These are phyloP conservation scores for Drosophila pseudoobscura DNA, from an alignment of 1,140 invertebrate genomes.

Conservation along the genomic window DNA sequence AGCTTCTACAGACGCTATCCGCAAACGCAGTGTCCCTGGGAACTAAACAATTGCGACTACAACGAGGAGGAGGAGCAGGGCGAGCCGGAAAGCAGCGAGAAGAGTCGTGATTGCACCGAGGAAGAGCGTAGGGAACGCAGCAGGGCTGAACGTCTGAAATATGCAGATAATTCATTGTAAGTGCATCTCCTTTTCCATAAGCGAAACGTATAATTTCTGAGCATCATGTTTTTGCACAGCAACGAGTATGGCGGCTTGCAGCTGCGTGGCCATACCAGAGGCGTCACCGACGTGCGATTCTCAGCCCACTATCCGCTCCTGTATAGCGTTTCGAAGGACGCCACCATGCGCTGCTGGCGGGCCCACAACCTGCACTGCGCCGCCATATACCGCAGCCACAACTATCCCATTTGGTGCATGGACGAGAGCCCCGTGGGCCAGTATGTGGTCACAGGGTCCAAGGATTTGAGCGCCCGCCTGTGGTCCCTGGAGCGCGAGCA, in stretches of 20 bases:
- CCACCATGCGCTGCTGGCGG: slow-evolving; percentile 89
- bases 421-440: slow-evolving; percentile 89
- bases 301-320: slow-evolving; percentile 85
- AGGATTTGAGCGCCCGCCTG: slow-evolving; percentile 92
- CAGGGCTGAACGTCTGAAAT: slow-evolving; percentile 58
- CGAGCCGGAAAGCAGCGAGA: slow-evolving; percentile 14
- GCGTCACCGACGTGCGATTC: slow-evolving; percentile 89
- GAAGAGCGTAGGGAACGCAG: slow-evolving; percentile 41
- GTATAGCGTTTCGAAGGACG: slow-evolving; percentile 91
- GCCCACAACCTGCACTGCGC: slow-evolving; percentile 88
- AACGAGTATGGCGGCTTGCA: slow-evolving; percentile 85
- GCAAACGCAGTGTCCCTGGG: slow-evolving; percentile 70
- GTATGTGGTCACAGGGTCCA: slow-evolving; percentile 92
- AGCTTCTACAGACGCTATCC: slow-evolving; percentile 62
- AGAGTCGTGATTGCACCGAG: slow-evolving; percentile 19
- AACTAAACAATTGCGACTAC: slow-evolving; percentile 63
- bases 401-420: slow-evolving; percentile 94
- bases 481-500: slow-evolving; percentile 93
- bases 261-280: slow-evolving; percentile 89
- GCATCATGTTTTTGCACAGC: slow-evolving; percentile 27
- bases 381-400: slow-evolving; percentile 91
- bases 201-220: neutral
- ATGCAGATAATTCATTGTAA: slow-evolving; percentile 73
- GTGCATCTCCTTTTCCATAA: neutral
- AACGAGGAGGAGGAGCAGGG: slow-evolving; percentile 58